phyloP scores from a whole-genome alignment of 1,140 invertebrate genomes.

The Ptiloglossa arizonensis region DNA sequence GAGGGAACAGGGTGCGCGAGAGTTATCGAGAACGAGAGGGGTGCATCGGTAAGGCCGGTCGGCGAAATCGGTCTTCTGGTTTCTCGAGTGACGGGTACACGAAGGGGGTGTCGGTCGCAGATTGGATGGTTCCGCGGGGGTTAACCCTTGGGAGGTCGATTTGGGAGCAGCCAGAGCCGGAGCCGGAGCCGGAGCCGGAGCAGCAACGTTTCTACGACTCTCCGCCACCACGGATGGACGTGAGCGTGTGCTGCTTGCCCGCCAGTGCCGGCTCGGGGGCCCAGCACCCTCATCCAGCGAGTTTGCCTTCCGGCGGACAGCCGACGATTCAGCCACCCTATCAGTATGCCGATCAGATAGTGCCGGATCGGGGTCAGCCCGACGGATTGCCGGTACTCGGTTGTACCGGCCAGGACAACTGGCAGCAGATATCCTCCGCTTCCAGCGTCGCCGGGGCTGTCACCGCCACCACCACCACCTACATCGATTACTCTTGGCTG shows the following conservation, averaged over 20 bases:
- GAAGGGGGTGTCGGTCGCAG: conserved; percentile 15
- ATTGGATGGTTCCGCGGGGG: conserved; percentile 78
- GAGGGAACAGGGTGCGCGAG: too few species aligned
- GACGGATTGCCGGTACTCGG: conserved; percentile 74
- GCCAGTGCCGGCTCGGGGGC: conserved; percentile 76
- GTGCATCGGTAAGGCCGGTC: neutral
- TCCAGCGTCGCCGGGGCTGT: conserved; percentile 62
- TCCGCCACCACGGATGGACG: conserved; percentile 80
- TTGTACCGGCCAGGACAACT: conserved; percentile 73
- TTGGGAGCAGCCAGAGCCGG: conserved; percentile 72
- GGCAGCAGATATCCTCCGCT: conserved; percentile 73
- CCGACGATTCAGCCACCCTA: conserved; percentile 71
- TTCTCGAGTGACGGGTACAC: neutral
- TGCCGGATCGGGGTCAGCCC: conserved; percentile 77
- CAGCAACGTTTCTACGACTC: conserved; percentile 78
- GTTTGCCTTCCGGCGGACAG: conserved; percentile 69
- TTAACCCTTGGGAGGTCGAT: conserved; percentile 66
- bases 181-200: conserved; percentile 59
- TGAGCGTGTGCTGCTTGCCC: conserved; percentile 79
- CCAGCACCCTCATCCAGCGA: conserved; percentile 73
- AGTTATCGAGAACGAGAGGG: too few species aligned
- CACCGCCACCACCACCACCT: conserved; percentile 73
- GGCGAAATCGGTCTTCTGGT: neutral
- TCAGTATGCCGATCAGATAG: conserved; percentile 80
- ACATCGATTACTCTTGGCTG: conserved; percentile 81